A percentile compares a stretch with the other conserved stretches of the same genome.
Conservation (phyloP, 2,113 vertebrate species). For the Potamarius usumacintae region DNA sequence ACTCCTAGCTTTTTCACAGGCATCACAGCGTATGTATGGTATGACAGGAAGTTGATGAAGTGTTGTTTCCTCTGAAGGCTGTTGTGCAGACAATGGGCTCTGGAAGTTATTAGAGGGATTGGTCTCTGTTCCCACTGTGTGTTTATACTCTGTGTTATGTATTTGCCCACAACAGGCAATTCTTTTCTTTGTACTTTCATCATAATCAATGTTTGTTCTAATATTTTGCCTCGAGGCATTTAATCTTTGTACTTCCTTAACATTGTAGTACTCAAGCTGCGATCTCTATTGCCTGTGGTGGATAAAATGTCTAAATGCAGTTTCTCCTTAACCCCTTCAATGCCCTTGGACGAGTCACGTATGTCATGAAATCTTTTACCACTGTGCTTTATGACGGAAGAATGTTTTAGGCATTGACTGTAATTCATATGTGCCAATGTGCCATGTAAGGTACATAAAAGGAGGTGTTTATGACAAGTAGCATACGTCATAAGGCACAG, state of each 20-base stretch:
- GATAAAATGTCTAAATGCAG: slow-evolving; percentile 5
- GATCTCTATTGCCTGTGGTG: not conserved
- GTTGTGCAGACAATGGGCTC: slow-evolving; percentile 52
- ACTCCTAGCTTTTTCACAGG: slow-evolving; percentile 2
- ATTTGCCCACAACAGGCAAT: not conserved
- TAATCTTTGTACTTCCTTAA: not conserved
- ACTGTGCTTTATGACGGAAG: too few species aligned
- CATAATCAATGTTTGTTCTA: not conserved
- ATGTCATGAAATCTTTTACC: too few species aligned
- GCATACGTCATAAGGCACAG: too few species aligned
- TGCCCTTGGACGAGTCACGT: too few species aligned
- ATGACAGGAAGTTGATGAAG: slow-evolving; percentile 60
- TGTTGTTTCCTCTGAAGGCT: slow-evolving; percentile 61
- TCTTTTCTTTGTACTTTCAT: not conserved
- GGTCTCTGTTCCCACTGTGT: slow-evolving; percentile 21
- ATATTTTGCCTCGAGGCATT: not conserved
- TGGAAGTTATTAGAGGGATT: slow-evolving; percentile 57
- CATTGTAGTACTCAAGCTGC: not conserved
- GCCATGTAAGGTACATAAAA: too few species aligned
- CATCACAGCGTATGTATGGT: slow-evolving; percentile 34
- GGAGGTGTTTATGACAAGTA: too few species aligned
- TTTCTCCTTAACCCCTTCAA: not conserved
- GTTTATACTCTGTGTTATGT: slow-evolving; percentile 31
- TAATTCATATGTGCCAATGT: too few species aligned
- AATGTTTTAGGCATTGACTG: too few species aligned